Percentiles rank a stretch among this genome's conserved stretches.
phyloP scores from a whole-genome alignment of 1,140 invertebrate genomes.

The Dolichoris vasculosae region DNA sequence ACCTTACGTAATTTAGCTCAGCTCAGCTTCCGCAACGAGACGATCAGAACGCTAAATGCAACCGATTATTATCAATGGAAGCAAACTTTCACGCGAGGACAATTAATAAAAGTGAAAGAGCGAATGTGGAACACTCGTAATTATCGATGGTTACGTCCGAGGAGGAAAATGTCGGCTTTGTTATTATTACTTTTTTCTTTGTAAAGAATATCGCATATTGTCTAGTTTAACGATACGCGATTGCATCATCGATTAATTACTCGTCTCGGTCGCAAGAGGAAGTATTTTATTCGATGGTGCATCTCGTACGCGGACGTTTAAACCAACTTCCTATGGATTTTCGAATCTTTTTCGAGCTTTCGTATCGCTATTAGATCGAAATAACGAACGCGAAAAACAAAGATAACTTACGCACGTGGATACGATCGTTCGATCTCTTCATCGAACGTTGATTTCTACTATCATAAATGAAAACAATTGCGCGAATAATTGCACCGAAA shows the following conservation, averaged over 20 bases:
- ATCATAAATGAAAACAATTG: too few species aligned
- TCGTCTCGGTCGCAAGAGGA: not conserved
- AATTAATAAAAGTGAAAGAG: not conserved
- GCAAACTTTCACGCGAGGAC: not conserved
- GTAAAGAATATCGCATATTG: not conserved
- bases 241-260: not conserved
- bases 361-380: too few species aligned
- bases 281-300: not conserved
- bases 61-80: not conserved
- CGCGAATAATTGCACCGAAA: too few species aligned
- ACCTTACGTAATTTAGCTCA: not conserved
- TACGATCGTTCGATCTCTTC: too few species aligned
- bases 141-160: not conserved
- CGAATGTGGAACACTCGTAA: not conserved
- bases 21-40: not conserved
- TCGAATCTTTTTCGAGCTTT: too few species aligned
- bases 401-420: too few species aligned
- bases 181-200: too few species aligned
- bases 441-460: too few species aligned
- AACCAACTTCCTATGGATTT: not conserved
- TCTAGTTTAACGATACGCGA: not conserved
- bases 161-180: not conserved
- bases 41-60: not conserved
- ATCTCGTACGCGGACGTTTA: not conserved
- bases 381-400: too few species aligned